Conservation (phyloP, 2,113 vertebrate genomes). For the Progne subis region DNA sequence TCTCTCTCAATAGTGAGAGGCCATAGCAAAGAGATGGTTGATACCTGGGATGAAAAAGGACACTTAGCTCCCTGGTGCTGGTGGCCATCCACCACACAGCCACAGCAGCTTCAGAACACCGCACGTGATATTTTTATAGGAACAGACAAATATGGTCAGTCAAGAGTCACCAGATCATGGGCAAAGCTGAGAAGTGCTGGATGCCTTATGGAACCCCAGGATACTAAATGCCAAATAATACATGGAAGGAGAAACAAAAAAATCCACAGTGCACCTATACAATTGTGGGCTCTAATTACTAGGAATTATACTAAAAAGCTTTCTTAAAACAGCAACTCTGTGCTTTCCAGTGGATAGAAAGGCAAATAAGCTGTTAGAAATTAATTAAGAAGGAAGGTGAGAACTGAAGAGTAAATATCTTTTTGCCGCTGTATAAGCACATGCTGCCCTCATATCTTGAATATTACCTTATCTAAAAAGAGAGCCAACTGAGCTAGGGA, state of each 20-base stretch:
- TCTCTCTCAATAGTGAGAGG: rapidly evolving
- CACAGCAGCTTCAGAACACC: not conserved
- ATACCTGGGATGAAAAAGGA: not conserved
- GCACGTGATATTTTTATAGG: not conserved
- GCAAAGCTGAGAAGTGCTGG: not conserved
- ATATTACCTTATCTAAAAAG: not conserved
- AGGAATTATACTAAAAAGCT: not conserved
- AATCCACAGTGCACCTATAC: not conserved
- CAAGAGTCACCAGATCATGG: not conserved
- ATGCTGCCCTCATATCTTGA: not conserved
- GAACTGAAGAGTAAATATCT: not conserved
- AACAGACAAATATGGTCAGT: not conserved
- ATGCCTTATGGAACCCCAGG: not conserved
- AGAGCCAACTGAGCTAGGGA: not conserved
- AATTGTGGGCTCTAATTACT: not conserved
- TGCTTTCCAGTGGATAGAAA: not conserved
- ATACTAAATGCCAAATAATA: not conserved
- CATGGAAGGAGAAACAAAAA: rapidly evolving
- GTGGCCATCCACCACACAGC: not conserved
- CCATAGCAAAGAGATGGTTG: not conserved
- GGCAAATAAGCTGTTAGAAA: not conserved
- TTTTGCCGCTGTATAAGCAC: not conserved
- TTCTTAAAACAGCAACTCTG: not conserved
- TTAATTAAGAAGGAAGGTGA: not conserved
- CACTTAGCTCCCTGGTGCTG: rapidly evolving